Evolutionary conservation across 2,888 invertebrate species (phyloP).

Genomic region (Andricus curvator): DNA sequence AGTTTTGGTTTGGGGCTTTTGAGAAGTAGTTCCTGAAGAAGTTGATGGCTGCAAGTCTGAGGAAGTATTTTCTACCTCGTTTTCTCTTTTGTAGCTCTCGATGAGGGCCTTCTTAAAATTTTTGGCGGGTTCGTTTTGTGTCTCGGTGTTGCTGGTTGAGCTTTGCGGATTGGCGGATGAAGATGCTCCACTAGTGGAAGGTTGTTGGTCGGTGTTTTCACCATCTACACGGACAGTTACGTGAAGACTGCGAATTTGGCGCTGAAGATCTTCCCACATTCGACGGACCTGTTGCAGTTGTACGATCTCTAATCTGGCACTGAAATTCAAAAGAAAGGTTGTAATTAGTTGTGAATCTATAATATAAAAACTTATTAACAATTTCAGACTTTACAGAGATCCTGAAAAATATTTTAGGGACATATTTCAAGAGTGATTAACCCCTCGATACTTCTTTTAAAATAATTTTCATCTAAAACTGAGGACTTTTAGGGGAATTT

Average conservation of each 20-base stretch:
- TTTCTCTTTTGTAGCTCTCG: constrained; percentile 64
- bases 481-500: too few species aligned
- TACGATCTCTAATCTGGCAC: constrained; percentile 70
- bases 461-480: too few species aligned
- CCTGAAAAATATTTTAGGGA: too few species aligned
- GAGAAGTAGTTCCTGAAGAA: constrained; percentile 51
- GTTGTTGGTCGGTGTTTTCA: constrained; percentile 46
- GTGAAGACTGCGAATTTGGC: constrained; percentile 81
- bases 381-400: too few species aligned
- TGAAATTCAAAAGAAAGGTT: constrained; percentile 42
- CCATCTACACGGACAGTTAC: constrained; percentile 76
- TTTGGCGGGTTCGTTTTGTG: constrained; percentile 51
- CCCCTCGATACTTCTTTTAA: too few species aligned
- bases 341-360: neutral
- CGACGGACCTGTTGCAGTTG: constrained; percentile 82
- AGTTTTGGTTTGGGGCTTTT: neutral
- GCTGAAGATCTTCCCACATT: constrained; percentile 83
- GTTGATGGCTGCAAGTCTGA: constrained; percentile 49
- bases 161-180: constrained; percentile 49
- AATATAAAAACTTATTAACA: neutral
- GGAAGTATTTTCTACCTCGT: constrained; percentile 40
- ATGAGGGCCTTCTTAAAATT: constrained; percentile 65
- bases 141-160: constrained; percentile 48
- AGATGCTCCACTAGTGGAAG: constrained; percentile 45
- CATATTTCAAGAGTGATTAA: too few species aligned